Evolutionary conservation across 2,113 vertebrate genomes (phyloP).

Genomic region (Myrmecobius fasciatus): DNA sequence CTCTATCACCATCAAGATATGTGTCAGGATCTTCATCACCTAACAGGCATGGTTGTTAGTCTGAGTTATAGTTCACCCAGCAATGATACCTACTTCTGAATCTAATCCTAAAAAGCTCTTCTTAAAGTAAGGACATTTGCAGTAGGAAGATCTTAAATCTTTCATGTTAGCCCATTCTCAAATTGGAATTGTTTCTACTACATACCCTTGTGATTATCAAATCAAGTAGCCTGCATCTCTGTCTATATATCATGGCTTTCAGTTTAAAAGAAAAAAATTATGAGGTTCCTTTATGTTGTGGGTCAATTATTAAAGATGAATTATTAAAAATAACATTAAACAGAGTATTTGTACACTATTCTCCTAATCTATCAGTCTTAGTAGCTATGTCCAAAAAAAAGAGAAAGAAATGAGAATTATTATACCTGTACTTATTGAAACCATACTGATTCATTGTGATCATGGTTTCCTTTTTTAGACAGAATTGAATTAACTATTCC

Average conservation of each 20-base stretch:
- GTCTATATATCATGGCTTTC: background rate
- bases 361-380: background rate
- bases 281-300: background rate
- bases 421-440: background rate
- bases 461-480: background rate
- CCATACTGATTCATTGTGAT: background rate
- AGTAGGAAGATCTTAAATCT: too few species aligned
- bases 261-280: background rate
- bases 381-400: background rate
- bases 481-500: background rate
- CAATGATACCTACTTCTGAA: too few species aligned
- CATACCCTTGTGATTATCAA: background rate
- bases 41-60: too few species aligned
- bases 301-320: background rate
- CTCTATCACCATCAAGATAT: too few species aligned
- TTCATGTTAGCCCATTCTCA: too few species aligned
- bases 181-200: background rate
- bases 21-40: too few species aligned
- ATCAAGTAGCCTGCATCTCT: background rate
- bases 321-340: background rate
- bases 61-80: too few species aligned
- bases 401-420: background rate
- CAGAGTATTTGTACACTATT: background rate
- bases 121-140: too few species aligned
- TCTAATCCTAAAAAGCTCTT: too few species aligned